Evolutionary conservation across 2,113 vertebrate species (phyloP).

Genomic region (Ictidomys tridecemlineatus): DNA sequence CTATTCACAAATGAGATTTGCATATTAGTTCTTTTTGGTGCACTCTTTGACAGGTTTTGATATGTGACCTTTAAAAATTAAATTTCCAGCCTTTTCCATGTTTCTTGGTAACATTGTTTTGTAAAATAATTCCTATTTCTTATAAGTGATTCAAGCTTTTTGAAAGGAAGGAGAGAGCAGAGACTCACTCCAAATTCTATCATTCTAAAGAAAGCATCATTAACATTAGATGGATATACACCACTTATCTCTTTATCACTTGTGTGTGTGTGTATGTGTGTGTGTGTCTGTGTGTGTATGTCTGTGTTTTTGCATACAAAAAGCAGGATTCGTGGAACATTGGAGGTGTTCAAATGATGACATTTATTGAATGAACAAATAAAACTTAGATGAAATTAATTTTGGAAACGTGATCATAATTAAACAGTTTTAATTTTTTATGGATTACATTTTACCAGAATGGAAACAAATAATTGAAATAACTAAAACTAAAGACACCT

Average conservation of each 20-base stretch:
- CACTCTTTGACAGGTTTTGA: not conserved
- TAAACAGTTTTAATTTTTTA: not conserved
- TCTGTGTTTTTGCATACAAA: not conserved
- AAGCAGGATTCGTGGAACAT: not conserved
- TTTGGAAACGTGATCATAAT: not conserved
- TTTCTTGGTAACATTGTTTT: conserved; percentile 34
- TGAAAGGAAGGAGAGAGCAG: conserved; percentile 19
- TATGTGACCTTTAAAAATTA: not conserved
- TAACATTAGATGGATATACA: not conserved
- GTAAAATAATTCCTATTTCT: not conserved
- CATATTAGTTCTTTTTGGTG: not conserved
- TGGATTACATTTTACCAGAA: not conserved
- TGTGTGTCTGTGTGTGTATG: not conserved
- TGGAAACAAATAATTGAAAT: conserved; percentile 26
- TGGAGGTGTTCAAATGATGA: not conserved
- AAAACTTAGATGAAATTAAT: not conserved
- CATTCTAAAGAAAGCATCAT: not conserved
- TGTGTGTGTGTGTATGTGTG: not conserved
- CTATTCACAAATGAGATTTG: not conserved
- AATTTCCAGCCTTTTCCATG: not conserved
- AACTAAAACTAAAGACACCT: not conserved
- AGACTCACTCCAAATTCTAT: not conserved
- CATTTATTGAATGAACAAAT: not conserved
- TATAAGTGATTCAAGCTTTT: not conserved
- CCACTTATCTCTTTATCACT: not conserved